Evolutionary conservation across 2,888 invertebrate species (phyloP).

Genomic region (Dendrolimus houi): DNA sequence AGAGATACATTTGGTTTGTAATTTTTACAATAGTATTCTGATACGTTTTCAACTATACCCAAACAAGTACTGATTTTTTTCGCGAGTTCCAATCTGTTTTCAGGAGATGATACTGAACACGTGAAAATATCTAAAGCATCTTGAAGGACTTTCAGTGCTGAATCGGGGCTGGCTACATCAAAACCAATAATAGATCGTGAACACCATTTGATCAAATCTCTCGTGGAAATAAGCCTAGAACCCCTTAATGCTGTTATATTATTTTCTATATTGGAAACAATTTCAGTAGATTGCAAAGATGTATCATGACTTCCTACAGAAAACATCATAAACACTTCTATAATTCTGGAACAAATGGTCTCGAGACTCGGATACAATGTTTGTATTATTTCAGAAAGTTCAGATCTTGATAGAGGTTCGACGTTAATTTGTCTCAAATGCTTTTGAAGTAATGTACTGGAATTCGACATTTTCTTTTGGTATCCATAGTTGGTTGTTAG

Average conservation of each 20-base stretch:
- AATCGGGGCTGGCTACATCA: slow-evolving; percentile 81
- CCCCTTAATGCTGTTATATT: slow-evolving; percentile 50
- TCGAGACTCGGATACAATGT: slow-evolving; percentile 81
- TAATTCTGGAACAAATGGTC: slow-evolving; percentile 85
- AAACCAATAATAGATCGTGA: slow-evolving; percentile 84
- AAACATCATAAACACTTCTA: slow-evolving; percentile 89
- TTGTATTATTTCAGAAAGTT: slow-evolving; percentile 84
- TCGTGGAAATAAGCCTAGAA: slow-evolving; percentile 83
- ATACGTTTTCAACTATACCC: slow-evolving; percentile 88
- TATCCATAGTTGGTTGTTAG: slow-evolving; percentile 77
- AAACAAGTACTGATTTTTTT: slow-evolving; percentile 86
- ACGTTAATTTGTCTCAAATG: slow-evolving; percentile 88
- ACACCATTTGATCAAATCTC: slow-evolving; percentile 96
- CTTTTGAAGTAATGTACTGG: slow-evolving; percentile 85
- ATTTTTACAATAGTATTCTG: slow-evolving; percentile 85
- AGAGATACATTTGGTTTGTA: slow-evolving; percentile 86
- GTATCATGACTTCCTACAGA: slow-evolving; percentile 81
- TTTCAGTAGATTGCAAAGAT: slow-evolving; percentile 54
- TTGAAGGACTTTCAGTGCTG: slow-evolving; percentile 84
- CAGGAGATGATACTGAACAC: slow-evolving; percentile 82
- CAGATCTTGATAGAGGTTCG: slow-evolving; percentile 84
- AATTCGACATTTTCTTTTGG: slow-evolving; percentile 78
- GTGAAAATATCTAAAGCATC: slow-evolving; percentile 96
- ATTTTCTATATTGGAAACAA: slow-evolving; percentile 26
- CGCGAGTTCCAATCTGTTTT: slow-evolving; percentile 80